Base-by-base conservation (phyloP, 2,113 vertebrate species). In the Poicephalus meyeri region DNA sequence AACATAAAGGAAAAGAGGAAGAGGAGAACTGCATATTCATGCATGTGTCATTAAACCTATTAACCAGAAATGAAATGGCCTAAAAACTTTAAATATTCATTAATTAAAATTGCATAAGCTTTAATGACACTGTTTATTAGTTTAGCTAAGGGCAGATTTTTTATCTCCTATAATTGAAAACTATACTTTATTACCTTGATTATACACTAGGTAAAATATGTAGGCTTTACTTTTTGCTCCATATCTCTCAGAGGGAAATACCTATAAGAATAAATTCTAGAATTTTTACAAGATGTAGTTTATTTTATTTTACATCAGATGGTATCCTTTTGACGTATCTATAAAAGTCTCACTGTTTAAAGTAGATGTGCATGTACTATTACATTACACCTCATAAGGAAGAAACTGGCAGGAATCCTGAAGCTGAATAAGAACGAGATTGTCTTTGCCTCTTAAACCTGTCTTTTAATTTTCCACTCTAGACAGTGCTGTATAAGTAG, bases 381-480 rank as follows among this genome's bases (percentile, higher is more conserved):
- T 98, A 80, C 89, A 93, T 98, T 98, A 96, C 92, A 97, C 96
- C 95, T 97, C 92, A 49, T 97, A 97, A 98, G 93, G 16, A 20
- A 97, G 90, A 97, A 97, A 97, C 96, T 97, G 96, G 88, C 85
- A 95, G 77, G 91, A 96, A 92, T 89, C 93, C 94, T 96, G 87
- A 96, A 97, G 96, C 91, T 95, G 97, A 97, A 94, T 95, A 96
- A 76, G n/a, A 96, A 74, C 61, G 97, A 97, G 93, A 97, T 96
- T 96, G 77, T 89, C 94, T 97, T 97, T 97, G 97, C 98, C 97
- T 98, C 95, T 97, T 98, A 97, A 98, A 98, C 44, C 88, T 97
- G 98, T 97, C 97, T 97, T 98, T 98, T 97, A 98, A 98, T 98
- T 98, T 97, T 97, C 95, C 87, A 97, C 95, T 95, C 86, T 78